Evolutionary conservation across 2,888 invertebrate species (phyloP).

Genomic region (Heliconius sara): DNA sequence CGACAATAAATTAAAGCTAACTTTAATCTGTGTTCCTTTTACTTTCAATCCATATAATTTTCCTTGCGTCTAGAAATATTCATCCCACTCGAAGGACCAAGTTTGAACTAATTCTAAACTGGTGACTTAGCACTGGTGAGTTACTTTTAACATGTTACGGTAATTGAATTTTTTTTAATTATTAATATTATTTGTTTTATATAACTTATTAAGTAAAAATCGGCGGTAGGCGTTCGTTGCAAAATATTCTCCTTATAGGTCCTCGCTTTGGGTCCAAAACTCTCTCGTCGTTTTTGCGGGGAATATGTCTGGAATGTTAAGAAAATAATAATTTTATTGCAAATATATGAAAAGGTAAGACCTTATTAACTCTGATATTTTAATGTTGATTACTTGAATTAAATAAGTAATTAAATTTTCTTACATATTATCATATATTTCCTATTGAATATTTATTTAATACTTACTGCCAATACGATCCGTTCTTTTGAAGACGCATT

Average conservation of each 20-base stretch:
- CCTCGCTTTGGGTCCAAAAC: slow-evolving; percentile 79
- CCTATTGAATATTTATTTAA: neutral
- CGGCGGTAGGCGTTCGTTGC: slow-evolving; percentile 73
- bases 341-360: neutral
- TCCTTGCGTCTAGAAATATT: neutral
- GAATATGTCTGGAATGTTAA: slow-evolving; percentile 66
- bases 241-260: slow-evolving; percentile 74
- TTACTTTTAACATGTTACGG: neutral
- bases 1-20: neutral
- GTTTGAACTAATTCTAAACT: neutral
- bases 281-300: slow-evolving; percentile 75
- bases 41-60: neutral
- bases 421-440: too few relatives aligned
- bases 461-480: slow-evolving; percentile 78
- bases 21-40: neutral
- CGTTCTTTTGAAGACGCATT: slow-evolving; percentile 73
- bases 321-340: slow-evolving; percentile 47
- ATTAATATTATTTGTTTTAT: neutral
- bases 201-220: slow-evolving; percentile 65
- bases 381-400: too few relatives aligned
- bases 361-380: too few relatives aligned
- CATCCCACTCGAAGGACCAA: neutral
- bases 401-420: too few relatives aligned
- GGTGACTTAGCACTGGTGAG: neutral
- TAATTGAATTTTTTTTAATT: neutral